Evolutionary conservation across 2,888 invertebrate species (phyloP), one percentile per base, ranked within the genome.

Genomic region (Nezara viridula): DNA sequence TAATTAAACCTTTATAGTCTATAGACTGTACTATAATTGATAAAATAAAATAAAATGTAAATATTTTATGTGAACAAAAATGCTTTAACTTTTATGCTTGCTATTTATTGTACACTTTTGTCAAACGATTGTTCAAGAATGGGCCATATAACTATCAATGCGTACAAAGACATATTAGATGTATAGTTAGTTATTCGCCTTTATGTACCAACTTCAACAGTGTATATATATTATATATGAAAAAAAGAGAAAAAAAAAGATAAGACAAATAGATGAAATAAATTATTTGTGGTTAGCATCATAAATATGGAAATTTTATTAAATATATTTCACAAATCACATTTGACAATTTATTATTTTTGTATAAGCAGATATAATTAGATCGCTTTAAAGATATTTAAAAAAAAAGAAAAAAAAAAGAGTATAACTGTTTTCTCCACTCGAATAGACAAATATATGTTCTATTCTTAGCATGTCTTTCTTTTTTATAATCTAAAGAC

Each of bases 101-200:
- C 90, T 87, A 90, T 81, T 90, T 90, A 88, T 89, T 90, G 89
- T 90, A 90, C 90, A 90, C 90, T 90, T 66, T 85, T n/a, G 73
- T 73, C 37, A 44, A 87, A 88, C 40, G 81, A 90, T 89, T 89
- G 90, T 90, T 90, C 90, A 89, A 90, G 90, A 90, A 90, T 89
- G 90, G 90, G 90, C 90, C 90, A 89, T 90, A 89, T 87, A 49
- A 90, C 44, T 90, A 90, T 89, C 89, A 88, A 90, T 88, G 89
- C 89, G 89, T 90, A 90, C 89, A 88, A 85, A 89, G 89, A 89
- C 50, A 66, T 73, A 47, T 50, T 90, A 90, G 90, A 89, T 89
- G 90, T 90, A 90, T 90, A 90, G 89, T 89, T 90, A 90, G 90
- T 86, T 85, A 86, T 89, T 89, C 89, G 89, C 89, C 88, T 88